Evolutionary conservation across 2,113 vertebrate genomes (phyloP).

Genomic region (Ammodramus savannarum): DNA sequence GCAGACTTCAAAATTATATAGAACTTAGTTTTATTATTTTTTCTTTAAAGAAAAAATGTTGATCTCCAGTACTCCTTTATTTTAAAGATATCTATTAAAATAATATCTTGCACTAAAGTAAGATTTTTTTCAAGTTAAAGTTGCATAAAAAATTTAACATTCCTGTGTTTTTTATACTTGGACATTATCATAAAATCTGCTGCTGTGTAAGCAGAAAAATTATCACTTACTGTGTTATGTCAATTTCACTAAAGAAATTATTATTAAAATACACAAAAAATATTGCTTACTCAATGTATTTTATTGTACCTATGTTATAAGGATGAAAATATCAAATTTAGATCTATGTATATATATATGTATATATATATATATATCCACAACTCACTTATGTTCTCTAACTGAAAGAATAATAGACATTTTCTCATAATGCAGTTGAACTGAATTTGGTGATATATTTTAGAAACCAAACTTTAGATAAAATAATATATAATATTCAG

Average conservation of each 20-base stretch:
- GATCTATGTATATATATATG: not conserved
- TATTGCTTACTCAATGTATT: not conserved
- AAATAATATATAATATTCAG: not conserved
- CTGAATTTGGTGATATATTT: not conserved
- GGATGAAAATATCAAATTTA: not conserved
- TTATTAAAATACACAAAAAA: not conserved
- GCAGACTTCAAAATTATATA: not conserved
- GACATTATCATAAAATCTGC: not conserved
- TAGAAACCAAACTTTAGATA: not conserved
- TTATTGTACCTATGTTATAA: not conserved
- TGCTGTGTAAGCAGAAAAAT: not conserved
- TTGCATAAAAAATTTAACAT: not conserved
- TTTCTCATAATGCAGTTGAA: not conserved
- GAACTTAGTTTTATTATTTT: not conserved
- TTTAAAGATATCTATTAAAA: not conserved
- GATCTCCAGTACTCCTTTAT: fast-evolving
- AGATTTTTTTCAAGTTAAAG: not conserved
- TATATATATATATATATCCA: not conserved
- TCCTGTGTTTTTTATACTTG: not conserved
- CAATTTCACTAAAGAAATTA: not conserved
- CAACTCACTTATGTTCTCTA: not conserved
- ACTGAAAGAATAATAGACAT: not conserved
- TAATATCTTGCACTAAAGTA: not conserved
- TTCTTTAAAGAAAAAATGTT: not conserved
- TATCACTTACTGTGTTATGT: not conserved